Evolutionary conservation across 2,113 vertebrate species (phyloP), one percentile per base, ranked within the genome.

Genomic region (Tor tambroides): DNA sequence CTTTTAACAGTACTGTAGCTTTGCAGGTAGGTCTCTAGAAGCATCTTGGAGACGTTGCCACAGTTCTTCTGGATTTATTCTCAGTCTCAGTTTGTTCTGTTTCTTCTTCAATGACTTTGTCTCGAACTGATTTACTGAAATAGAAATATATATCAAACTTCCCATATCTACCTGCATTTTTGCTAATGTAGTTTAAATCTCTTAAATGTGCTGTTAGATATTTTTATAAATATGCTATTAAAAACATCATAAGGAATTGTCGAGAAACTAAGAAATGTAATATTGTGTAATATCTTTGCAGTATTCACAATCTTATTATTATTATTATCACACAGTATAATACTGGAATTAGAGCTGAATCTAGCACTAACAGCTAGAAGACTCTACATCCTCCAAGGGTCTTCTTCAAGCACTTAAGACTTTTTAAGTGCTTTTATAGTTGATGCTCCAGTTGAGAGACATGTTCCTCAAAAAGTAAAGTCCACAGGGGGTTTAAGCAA

Each of bases 401-500:
- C 49, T 23, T 51, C n/a, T 21, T 71, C 26, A 71, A 71, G 67
- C 67, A 7, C 67, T 46, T 43, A 21, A 75, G 72, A 43, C 8
- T 15, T 38, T 15, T 80, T 15, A 41, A 15, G 14, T 15, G 32
- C 23, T 65, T 82, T 19, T 67, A 26, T 26, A 28, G 32, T 15
- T n/a, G 7, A 38, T 41, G 35, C 10, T 80, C 56, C 2, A 61
- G 21, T 61, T 35, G 32, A 61, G 17, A n/a, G 21, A 32, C 30
- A 38, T 61, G 19, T 38, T 61, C 38, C 41, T 63, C 23, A 81
- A 65, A 82, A 10, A 32, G 26, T 49, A 21, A 69, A 69, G 38
- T 67, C 76, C 21, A 49, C 9, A 11, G 69, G 83, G 63, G 87
- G 41, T 82, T 82, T 82, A 86, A 88, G 17, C 86, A 79, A 63